Conservation (phyloP, 2,113 vertebrate genomes). For the Amblyornis subalaris region DNA sequence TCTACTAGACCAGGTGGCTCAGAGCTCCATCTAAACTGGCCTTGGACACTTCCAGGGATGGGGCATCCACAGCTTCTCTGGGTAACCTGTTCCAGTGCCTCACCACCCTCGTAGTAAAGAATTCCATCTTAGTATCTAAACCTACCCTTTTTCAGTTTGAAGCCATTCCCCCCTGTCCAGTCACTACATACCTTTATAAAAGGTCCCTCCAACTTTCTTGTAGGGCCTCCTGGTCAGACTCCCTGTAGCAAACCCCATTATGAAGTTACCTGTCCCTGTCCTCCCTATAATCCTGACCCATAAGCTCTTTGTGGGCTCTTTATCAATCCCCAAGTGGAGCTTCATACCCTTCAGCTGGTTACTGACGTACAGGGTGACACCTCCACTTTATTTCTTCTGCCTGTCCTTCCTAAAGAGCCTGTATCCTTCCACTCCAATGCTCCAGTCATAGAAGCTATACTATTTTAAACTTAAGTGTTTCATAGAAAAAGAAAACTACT, state of each 20-base stretch:
- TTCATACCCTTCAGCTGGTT: background rate
- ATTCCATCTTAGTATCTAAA: background rate
- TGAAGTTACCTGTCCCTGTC: background rate
- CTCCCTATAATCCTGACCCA: background rate
- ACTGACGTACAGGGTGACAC: background rate
- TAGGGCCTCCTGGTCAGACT: fast-evolving
- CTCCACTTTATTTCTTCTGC: background rate
- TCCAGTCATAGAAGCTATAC: background rate
- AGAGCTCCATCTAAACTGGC: background rate
- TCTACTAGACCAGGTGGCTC: background rate
- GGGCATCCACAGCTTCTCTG: background rate
- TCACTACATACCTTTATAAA: background rate
- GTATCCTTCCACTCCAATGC: background rate
- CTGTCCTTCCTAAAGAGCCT: background rate
- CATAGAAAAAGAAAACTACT: background rate
- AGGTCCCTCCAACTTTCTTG: no score
- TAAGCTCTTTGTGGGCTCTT: background rate
- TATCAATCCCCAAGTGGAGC: background rate
- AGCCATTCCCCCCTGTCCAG: background rate
- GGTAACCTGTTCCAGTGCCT: background rate
- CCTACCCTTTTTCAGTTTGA: background rate
- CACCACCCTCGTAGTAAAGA: background rate
- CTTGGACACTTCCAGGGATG: background rate
- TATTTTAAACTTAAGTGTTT: background rate
- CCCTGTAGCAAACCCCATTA: background rate